Conservation (phyloP, 2,888 invertebrate species). For the Pyrocoelia pectoralis region DNA sequence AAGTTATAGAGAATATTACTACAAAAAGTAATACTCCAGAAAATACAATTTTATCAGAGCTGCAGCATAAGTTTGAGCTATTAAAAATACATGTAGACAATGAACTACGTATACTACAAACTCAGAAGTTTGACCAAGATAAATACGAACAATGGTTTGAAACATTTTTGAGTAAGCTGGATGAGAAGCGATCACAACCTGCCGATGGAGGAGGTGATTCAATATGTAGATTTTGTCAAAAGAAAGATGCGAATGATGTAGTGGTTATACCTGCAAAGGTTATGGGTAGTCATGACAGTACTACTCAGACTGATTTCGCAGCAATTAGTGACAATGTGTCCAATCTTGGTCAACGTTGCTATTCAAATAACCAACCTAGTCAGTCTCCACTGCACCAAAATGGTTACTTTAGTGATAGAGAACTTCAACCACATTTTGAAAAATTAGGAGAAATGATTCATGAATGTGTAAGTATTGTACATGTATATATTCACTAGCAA, state of each 20-base stretch:
- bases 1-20: background rate
- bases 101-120: constrained; percentile 60
- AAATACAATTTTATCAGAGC: constrained; percentile 40
- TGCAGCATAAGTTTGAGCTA: constrained; percentile 55
- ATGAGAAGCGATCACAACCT: constrained; percentile 27
- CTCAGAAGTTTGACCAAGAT: constrained; percentile 65
- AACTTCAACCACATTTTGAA: constrained; percentile 19
- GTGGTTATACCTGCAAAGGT: background rate
- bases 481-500: background rate
- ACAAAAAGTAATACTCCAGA: constrained; percentile 8
- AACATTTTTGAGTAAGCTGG: constrained; percentile 45
- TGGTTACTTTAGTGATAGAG: background rate
- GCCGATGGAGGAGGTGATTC: background rate
- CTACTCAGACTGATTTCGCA: constrained; percentile 49
- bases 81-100: constrained; percentile 53
- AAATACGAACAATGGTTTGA: constrained; percentile 65
- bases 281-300: constrained; percentile 34
- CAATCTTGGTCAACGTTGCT: constrained; percentile 25
- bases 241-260: constrained; percentile 38
- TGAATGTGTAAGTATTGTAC: constrained; percentile 43
- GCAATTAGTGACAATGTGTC: constrained; percentile 12
- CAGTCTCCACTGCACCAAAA: constrained; percentile 4
- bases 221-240: background rate
- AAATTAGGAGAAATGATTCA: constrained; percentile 41
- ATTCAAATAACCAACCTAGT: too few species aligned